A percentile compares a stretch with the other conserved stretches of the same genome.
Conservation (phyloP, 2,797 vertebrate species). For the Sarcophilus harrisii region DNA sequence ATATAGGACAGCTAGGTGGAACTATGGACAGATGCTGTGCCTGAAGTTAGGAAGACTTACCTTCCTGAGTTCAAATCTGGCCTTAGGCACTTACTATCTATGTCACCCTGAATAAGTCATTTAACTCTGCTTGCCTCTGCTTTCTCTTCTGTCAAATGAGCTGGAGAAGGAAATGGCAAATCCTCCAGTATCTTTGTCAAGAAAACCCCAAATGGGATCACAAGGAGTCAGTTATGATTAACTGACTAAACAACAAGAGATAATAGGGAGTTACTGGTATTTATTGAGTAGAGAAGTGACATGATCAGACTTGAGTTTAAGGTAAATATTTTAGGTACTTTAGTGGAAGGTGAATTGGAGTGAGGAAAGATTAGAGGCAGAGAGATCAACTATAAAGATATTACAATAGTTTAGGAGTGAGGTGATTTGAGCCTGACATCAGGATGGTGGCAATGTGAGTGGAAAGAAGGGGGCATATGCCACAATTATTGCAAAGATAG, state of each 20-base stretch:
- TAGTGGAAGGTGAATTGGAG: background rate
- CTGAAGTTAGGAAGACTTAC: background rate
- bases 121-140: background rate
- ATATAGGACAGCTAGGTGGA: background rate
- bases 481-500: background rate
- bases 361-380: background rate
- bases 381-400: background rate
- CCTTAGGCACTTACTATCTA: background rate
- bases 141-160: background rate
- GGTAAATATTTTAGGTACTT: background rate
- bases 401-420: background rate
- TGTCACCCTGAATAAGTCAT: background rate
- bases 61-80: background rate
- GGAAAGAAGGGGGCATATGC: background rate
- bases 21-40: background rate
- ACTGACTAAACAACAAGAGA: background rate
- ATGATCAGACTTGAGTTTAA: background rate
- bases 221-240: background rate
- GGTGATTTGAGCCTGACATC: no score
- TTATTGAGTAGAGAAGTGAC: background rate
- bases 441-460: background rate
- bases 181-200: background rate
- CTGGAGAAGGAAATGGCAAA: background rate
- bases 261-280: background rate
- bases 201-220: background rate